Conservation (phyloP, 2,888 invertebrate genomes). For the Microdon myrmicae region DNA sequence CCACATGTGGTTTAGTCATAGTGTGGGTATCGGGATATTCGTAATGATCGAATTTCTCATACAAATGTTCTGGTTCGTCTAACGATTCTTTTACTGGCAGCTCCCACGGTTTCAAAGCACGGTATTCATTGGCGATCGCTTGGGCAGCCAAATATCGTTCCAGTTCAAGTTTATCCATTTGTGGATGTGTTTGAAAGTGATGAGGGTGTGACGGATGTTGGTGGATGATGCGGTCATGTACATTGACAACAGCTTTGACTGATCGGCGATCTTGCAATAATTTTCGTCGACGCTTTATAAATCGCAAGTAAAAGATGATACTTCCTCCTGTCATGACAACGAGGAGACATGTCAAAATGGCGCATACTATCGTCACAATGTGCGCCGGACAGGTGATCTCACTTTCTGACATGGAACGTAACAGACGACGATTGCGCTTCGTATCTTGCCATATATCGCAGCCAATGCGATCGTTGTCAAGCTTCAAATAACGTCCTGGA, state of each 20-base stretch:
- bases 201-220: constrained; percentile 63
- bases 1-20: constrained; percentile 68
- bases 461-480: constrained; percentile 65
- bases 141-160: constrained; percentile 67
- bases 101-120: constrained; percentile 66
- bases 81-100: constrained; percentile 64
- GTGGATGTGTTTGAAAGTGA: constrained; percentile 58
- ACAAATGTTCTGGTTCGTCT: constrained; percentile 66
- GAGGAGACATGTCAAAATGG: constrained; percentile 63
- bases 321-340: constrained; percentile 65
- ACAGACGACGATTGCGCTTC: constrained; percentile 58
- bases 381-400: constrained; percentile 67
- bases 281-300: constrained; percentile 64
- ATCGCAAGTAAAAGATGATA: constrained; percentile 64
- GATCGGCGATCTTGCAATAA: constrained; percentile 63
- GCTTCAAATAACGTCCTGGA: constrained; percentile 55
- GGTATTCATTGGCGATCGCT: constrained; percentile 66
- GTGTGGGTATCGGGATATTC: constrained; percentile 68
- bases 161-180: constrained; percentile 66
- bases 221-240: constrained; percentile 66
- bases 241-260: constrained; percentile 65
- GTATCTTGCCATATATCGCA: constrained; percentile 65
- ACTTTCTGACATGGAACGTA: constrained; percentile 64
- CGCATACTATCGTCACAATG: constrained; percentile 67
- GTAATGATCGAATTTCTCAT: constrained; percentile 67